A percentile compares a stretch with the other conserved stretches of the same genome.
These are phyloP conservation scores for Andrena hattorfiana DNA, from an alignment of 2,888 invertebrate genomes.

Conservation along the genomic window DNA sequence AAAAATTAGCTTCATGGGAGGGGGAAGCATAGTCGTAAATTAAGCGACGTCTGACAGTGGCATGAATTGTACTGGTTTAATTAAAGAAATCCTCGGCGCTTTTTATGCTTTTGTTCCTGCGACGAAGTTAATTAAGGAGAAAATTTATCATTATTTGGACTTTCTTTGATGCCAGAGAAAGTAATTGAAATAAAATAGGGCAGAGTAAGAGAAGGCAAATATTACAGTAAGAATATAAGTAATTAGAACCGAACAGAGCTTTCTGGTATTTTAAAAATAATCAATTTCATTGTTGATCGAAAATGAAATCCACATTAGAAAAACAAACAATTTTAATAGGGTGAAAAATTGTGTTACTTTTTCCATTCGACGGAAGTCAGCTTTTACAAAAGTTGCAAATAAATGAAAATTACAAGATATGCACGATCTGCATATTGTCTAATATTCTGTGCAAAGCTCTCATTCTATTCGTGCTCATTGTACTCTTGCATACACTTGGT, in stretches of 20 bases:
- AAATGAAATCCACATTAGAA: too few species aligned
- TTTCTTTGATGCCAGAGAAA: neutral
- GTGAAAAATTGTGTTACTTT: neutral
- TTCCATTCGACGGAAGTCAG: neutral
- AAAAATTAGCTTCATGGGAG: neutral
- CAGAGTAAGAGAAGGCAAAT: too few species aligned
- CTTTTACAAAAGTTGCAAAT: neutral
- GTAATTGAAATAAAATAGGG: too few species aligned
- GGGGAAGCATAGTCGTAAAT: neutral
- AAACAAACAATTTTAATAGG: too few species aligned
- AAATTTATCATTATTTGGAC: conserved; percentile 1
- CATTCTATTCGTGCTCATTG: neutral
- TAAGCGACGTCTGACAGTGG: neutral
- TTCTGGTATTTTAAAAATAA: too few species aligned
- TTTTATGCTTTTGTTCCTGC: conserved; percentile 1
- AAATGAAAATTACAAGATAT: neutral
- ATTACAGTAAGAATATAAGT: too few species aligned
- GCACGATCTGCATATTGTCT: neutral
- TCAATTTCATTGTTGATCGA: too few species aligned
- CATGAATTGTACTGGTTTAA: conserved; percentile 19
- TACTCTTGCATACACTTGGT: neutral
- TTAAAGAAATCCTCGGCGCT: conserved; percentile 4
- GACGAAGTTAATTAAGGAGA: neutral
- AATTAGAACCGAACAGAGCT: too few species aligned
- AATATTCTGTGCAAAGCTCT: neutral